phyloP scores from a whole-genome alignment of 2,888 invertebrate genomes.

The Drosophila histrio region DNA sequence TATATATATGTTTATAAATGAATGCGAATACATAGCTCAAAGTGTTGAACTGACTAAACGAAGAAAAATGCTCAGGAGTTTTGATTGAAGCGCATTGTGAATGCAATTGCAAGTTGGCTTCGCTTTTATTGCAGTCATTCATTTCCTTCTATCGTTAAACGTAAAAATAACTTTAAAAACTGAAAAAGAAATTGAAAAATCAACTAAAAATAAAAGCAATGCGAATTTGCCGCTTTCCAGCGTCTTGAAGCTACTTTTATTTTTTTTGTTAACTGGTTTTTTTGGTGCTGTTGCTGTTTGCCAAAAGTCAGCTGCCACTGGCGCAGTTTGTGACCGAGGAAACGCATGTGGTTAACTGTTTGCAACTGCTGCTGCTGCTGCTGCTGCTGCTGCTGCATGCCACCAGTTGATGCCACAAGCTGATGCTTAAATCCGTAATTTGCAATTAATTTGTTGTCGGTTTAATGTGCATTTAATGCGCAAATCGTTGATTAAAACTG shows the following conservation, averaged over 20 bases:
- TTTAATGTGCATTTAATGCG: conserved; percentile 71
- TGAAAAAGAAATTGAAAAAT: conserved; percentile 20
- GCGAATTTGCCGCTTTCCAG: conserved; percentile 62
- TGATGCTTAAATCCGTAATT: conserved; percentile 61
- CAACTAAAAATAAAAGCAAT: conserved; percentile 44
- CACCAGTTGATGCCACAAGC: conserved; percentile 6
- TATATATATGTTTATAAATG: neutral
- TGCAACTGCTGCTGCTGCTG: conserved; percentile 15
- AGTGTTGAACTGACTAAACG: neutral
- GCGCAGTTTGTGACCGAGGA: conserved; percentile 58
- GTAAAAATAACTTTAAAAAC: conserved; percentile 49
- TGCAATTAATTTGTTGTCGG: conserved; percentile 69
- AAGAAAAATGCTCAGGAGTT: conserved; percentile 6
- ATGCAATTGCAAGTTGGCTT: conserved; percentile 4
- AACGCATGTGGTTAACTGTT: conserved; percentile 45
- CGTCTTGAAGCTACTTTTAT: conserved; percentile 50
- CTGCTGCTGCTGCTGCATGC: conserved; percentile 14
- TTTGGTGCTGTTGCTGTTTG: conserved; percentile 44
- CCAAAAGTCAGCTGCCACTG: conserved; percentile 57
- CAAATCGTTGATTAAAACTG: conserved; percentile 57
- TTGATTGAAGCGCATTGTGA: conserved; percentile 6
- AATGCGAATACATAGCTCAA: neutral
- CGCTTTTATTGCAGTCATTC: conserved; percentile 63
- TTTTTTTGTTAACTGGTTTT: conserved; percentile 54
- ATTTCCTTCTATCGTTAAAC: conserved; percentile 75